Base-by-base conservation (phyloP, 1,140 invertebrate species). In the Popillia japonica region DNA sequence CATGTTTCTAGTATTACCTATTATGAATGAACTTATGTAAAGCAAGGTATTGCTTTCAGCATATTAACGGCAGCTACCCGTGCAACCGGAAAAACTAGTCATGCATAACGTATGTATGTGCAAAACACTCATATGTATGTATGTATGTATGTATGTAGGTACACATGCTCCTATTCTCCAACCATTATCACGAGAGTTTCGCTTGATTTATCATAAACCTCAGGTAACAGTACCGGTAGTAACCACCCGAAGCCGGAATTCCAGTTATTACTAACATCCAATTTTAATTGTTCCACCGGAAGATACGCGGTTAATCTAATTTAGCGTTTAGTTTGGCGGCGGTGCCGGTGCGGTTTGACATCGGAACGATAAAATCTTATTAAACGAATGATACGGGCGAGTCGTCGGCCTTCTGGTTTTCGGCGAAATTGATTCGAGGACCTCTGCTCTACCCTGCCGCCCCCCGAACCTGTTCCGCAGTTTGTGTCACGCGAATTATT, bases 331-430 rank as follows among this genome's bases (percentile, higher is more conserved):
- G 48, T 55, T 34, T 34, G 27, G 27, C 6, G 48, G 14, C 48
- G 48, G 14, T 17, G 48, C 48, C 14, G 17, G 14, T 55, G 27
- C 27, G 48, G 48, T 14, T 17, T 55, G 14, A 55, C 14, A 55
- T 17, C 11, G 48, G 48, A 17, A 55, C 48, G 48, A 55, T 55
- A 55, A 55, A 55, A 55, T 55, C 48, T 55, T 17, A 17, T 55
- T 55, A 55, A 55, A 55, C n/a, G 48, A 55, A 55, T 55, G 48
- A 55, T n/a, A 55, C 48, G 48, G 48, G 14, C 48, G 48, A 55
- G 48, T 55, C 48, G 48, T 14, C 14, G 48, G 48, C 48, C 48
- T 55, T 55, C 48, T 55, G 48, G 48, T 55, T 55, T 55, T 55
- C 14, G 14, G 48, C 17, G 17, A 17, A 55, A n/a, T 55, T 55